phyloP scores from a whole-genome alignment of 1,140 invertebrate genomes.

The Scaptomyza graminum region DNA sequence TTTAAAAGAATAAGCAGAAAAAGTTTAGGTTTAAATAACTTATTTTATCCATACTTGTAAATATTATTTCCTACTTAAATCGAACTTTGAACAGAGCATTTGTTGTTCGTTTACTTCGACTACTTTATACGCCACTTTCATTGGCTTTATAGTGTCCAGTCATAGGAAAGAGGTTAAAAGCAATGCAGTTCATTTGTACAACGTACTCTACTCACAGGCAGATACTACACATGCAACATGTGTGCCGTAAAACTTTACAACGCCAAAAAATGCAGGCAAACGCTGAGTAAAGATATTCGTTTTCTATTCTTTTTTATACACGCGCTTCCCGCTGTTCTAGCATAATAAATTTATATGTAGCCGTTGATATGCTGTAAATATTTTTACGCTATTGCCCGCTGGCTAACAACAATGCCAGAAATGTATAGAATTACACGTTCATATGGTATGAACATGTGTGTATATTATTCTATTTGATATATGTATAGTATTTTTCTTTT shows the following conservation, averaged over 20 bases:
- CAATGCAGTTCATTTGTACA: constrained; percentile 16
- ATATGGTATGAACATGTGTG: neutral
- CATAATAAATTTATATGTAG: constrained; percentile 71
- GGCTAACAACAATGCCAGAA: constrained; percentile 15
- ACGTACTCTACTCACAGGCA: neutral
- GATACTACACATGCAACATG: constrained; percentile 43
- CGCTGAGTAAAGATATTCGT: constrained; percentile 4
- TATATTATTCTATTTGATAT: constrained; percentile 5
- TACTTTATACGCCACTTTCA: constrained; percentile 29
- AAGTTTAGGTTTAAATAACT: neutral
- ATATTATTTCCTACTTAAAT: too few species aligned
- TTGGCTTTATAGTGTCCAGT: constrained; percentile 2
- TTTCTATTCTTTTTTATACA: neutral
- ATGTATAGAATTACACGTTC: constrained; percentile 11
- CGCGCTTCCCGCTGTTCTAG: constrained; percentile 7
- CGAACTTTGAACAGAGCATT: neutral
- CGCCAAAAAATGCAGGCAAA: constrained; percentile 22
- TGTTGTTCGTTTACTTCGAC: constrained; percentile 4
- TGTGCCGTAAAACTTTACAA: constrained; percentile 56
- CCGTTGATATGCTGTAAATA: constrained; percentile 67
- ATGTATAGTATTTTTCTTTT: constrained; percentile 7
- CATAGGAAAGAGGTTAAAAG: neutral
- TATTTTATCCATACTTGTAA: too few species aligned
- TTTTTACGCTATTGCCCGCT: constrained; percentile 22
- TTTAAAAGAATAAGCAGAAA: too few species aligned